Evolutionary conservation across 2,797 vertebrate genomes (phyloP), one percentile per base, ranked within the genome.

Genomic region (Fringilla coelebs): DNA sequence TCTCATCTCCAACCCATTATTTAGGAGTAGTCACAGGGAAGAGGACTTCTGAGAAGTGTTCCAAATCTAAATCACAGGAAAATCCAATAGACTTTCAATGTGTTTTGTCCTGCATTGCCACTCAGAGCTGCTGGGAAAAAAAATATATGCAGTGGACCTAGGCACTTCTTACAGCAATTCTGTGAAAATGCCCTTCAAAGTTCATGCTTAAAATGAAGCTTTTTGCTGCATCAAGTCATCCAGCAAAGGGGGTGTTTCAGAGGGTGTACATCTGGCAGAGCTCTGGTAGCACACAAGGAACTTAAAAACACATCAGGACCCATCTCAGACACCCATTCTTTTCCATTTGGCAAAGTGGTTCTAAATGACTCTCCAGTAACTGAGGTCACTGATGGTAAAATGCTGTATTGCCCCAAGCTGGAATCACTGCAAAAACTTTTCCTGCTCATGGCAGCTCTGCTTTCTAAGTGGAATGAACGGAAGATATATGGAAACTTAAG

Each of bases 401-500:
- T 52, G 58, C 36, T 91, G 10, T 77, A 71, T 79, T 85, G 70
- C 75, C 57, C 71, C 78, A 5, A 45, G 75, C 34, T 84, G 76
- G 76, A 88, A 79, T 93, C 67, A 81, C 65, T 84, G 58, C 46
- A 95, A 79, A 34, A 24, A 57, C 54, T 36, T 89, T 92, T 92
- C 54, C 72, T 95, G 83, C 68, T 82, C 48, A 57, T 86, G 94
- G 80, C 95, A 98, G 97, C 95, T 97, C 96, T 96, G 89, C 95
- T 97, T 97, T 94, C 93, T 98, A 98, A 90, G 85, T 96, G 98
- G 98, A 98, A 98, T 98, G 98, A 98, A 97, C 70, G 96, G 97
- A 98, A 98, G 97, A 96, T 96, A 98, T 75, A 97, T 94, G 95
- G 78, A 96, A 97, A 93, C 73, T 89, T 95, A 97, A 92, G 96